Percentiles rank a stretch among this genome's conserved stretches.
Evolutionary conservation across 2,113 vertebrate species (phyloP).

Genomic region (Todiramphus chloris): DNA sequence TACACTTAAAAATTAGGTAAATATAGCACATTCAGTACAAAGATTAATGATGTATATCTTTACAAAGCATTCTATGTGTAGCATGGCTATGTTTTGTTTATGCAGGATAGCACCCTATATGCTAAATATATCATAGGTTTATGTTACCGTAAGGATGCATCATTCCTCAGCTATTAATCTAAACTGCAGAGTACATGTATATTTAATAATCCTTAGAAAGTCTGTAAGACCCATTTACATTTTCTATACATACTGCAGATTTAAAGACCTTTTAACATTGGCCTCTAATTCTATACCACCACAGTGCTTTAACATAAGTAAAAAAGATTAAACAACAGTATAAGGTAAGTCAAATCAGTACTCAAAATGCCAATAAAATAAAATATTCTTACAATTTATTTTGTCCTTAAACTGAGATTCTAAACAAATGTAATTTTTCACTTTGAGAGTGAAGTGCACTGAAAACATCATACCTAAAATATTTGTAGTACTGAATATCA

Average conservation of each 20-base stretch:
- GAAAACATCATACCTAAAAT: conserved; percentile 2
- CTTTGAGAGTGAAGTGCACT: neutral
- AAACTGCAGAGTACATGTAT: conserved; percentile 62
- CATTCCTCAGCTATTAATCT: conserved; percentile 68
- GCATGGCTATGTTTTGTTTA: conserved; percentile 62
- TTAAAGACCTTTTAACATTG: conserved; percentile 69
- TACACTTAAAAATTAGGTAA: neutral
- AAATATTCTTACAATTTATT: neutral
- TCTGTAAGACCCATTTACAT: conserved; percentile 69
- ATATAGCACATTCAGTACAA: neutral
- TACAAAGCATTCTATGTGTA: conserved; percentile 14
- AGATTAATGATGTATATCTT: conserved; percentile 55
- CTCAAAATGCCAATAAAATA: neutral
- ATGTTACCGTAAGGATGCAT: conserved; percentile 48
- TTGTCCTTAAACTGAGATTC: neutral
- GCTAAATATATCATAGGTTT: conserved; percentile 63
- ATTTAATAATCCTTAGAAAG: conserved; percentile 74
- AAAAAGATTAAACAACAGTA: neutral
- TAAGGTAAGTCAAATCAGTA: neutral
- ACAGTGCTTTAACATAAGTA: conserved; percentile 47
- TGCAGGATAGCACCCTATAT: conserved; percentile 40
- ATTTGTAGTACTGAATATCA: conserved; percentile 13
- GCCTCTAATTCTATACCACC: conserved; percentile 45
- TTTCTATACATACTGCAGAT: conserved; percentile 48
- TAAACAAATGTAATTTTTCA: neutral